Percentiles rank a stretch among this genome's conserved stretches.
Evolutionary conservation across 2,797 vertebrate species (phyloP).

Genomic region (Adrianichthys oophorus): DNA sequence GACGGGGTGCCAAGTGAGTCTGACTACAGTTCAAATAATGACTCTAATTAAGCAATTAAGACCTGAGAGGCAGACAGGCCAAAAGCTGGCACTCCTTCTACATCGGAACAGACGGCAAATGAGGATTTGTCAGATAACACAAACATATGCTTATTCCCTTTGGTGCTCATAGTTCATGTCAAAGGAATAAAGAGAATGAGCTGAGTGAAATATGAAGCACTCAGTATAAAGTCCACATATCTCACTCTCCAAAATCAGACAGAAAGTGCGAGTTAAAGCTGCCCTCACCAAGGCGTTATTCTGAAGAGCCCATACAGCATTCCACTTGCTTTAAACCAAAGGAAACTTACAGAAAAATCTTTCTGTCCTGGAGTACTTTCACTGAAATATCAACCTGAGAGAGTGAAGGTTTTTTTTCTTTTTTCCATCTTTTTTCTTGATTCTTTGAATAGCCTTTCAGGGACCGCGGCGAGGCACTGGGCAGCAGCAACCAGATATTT

Average conservation of each 20-base stretch:
- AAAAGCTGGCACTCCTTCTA: constrained; percentile 49
- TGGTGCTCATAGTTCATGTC: constrained; percentile 43
- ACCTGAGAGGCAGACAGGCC: constrained; percentile 52
- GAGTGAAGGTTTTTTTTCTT: constrained; percentile 29
- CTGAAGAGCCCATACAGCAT: neutral
- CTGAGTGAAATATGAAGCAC: constrained; percentile 2
- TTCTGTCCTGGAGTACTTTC: constrained; percentile 47
- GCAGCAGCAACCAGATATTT: constrained; percentile 72
- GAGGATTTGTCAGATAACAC: constrained; percentile 64
- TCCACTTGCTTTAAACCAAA: constrained; percentile 31
- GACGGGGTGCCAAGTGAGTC: constrained; percentile 59
- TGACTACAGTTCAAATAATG: constrained; percentile 71
- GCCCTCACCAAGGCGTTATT: constrained; percentile 4
- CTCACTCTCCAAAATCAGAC: neutral
- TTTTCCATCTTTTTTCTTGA: constrained; percentile 33
- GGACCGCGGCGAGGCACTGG: constrained; percentile 66
- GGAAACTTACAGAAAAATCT: constrained; percentile 51
- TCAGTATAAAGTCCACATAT: neutral
- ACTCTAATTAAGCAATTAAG: constrained; percentile 78
- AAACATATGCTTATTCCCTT: constrained; percentile 55
- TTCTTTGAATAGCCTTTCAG: constrained; percentile 64
- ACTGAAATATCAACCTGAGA: constrained; percentile 47
- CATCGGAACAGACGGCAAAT: constrained; percentile 66
- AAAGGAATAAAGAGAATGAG: constrained; percentile 20
- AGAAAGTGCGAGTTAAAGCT: neutral